Evolutionary conservation across 2,888 invertebrate species (phyloP), one percentile per base, ranked within the genome.

Genomic region (Opisthograptis luteolata): DNA sequence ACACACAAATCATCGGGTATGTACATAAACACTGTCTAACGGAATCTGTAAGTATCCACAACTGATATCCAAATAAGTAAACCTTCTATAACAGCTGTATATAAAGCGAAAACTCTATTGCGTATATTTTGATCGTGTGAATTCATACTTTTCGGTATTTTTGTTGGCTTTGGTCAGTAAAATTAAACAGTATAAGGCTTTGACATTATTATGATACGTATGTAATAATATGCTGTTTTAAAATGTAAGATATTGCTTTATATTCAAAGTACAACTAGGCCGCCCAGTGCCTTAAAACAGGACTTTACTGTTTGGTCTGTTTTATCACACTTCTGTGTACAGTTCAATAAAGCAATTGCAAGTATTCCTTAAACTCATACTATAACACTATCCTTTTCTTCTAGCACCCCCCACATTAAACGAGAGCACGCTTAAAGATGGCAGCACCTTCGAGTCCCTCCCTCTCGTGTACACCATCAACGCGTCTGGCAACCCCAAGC

Each of bases 391-490:
- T 8, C 17, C 9, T 40, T 45, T 49, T 37, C 47, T 76, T 81
- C 24, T 81, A 94, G 94, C 95, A 76, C 90, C 93, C 61, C 96
- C 96, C 27, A 92, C 93, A 77, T 93, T 96, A 64, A 84, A 94
- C 70, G 94, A 93, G 64, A 93, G 94, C 61, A 94, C 93, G 66
- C 92, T 96, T 84, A 93, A 94, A 67, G 96, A 96, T 81, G 92
- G 93, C 50, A 92, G 93, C 53, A 93, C 94, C 20, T 96, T 92
- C 80, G 97, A 96, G 81, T 97, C 97, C 7, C 93, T 98, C 41
- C 94, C 95, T 6, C 93, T 96, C 32, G 93, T 93, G 56, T 97
- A 96, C 84, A 95, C 96, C 54, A 93, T 97, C 0, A 92, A 94
- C 58, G 96, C 96, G 0, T 92, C 92, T 30, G 96, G 96, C 10